phyloP scores from a whole-genome alignment of 2,797 vertebrate species.

The Zalophus californianus region DNA sequence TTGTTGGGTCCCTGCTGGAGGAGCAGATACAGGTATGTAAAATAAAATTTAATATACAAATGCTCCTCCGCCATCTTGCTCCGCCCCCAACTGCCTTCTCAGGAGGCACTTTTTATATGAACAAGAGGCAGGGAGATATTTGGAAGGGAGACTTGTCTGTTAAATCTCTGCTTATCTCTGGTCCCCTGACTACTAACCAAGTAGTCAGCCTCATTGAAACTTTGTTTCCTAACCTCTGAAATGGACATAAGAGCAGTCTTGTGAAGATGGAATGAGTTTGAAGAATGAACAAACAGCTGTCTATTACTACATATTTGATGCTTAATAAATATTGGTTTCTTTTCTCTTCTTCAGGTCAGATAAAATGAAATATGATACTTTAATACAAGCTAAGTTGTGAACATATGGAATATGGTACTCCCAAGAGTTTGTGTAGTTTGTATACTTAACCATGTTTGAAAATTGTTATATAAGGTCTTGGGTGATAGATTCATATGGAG shows the following conservation, averaged over 20 bases:
- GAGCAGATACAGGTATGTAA: no score
- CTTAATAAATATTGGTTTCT: neutral
- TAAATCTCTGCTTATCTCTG: neutral
- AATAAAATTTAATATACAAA: no score
- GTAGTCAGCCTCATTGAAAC: neutral
- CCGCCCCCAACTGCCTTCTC: neutral
- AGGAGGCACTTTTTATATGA: neutral
- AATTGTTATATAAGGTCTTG: neutral
- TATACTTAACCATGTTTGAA: neutral
- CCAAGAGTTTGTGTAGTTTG: neutral
- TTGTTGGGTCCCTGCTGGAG: no score
- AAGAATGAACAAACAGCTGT: neutral
- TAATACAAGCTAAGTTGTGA: neutral
- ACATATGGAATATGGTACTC: neutral
- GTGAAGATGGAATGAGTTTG: neutral
- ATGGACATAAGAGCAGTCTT: neutral
- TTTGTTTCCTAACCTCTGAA: neutral
- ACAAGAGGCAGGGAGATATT: neutral
- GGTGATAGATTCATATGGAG: neutral
- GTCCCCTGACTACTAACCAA: neutral
- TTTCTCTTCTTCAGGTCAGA: neutral
- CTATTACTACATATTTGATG: neutral
- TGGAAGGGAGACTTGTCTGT: neutral
- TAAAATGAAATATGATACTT: conserved; percentile 6
- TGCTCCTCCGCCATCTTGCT: no score